Percentiles rank a stretch among this genome's conserved stretches.
Conservation (phyloP, 1,140 invertebrate genomes). For the Magallana gigas region DNA sequence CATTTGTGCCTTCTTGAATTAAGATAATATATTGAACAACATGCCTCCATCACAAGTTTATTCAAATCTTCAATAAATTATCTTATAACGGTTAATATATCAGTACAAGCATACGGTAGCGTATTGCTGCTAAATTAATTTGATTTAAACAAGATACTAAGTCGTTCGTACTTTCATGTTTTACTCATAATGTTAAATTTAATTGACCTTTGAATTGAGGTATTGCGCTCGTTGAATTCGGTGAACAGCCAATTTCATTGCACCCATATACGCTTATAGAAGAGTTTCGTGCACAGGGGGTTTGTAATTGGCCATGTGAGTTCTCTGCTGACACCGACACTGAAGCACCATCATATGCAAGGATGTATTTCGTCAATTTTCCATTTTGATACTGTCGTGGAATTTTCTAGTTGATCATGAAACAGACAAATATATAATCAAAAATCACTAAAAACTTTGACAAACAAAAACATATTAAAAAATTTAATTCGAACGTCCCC, state of each 20-base stretch:
- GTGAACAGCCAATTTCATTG: neutral
- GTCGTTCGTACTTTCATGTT: too few relatives aligned
- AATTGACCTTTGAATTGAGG: neutral
- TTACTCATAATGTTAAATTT: too few relatives aligned
- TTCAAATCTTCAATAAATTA: too few relatives aligned
- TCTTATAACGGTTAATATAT: too few relatives aligned
- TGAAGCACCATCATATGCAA: neutral
- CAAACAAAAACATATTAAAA: too few relatives aligned
- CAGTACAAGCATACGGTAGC: too few relatives aligned
- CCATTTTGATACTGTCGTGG: conserved; percentile 1
- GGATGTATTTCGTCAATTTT: neutral
- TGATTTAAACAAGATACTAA: too few relatives aligned
- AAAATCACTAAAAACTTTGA: neutral
- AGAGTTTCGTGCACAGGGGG: neutral
- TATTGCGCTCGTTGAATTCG: neutral
- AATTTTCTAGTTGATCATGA: neutral
- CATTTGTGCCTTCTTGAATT: too few relatives aligned
- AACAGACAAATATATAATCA: neutral
- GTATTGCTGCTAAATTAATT: too few relatives aligned
- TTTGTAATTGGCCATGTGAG: neutral
- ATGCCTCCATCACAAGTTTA: too few relatives aligned
- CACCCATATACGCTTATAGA: neutral
- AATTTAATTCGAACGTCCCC: too few relatives aligned
- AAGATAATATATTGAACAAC: too few relatives aligned
- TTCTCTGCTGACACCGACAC: neutral